Base-by-base conservation (phyloP, 2,113 vertebrate species). In the Pantherophis guttatus region DNA sequence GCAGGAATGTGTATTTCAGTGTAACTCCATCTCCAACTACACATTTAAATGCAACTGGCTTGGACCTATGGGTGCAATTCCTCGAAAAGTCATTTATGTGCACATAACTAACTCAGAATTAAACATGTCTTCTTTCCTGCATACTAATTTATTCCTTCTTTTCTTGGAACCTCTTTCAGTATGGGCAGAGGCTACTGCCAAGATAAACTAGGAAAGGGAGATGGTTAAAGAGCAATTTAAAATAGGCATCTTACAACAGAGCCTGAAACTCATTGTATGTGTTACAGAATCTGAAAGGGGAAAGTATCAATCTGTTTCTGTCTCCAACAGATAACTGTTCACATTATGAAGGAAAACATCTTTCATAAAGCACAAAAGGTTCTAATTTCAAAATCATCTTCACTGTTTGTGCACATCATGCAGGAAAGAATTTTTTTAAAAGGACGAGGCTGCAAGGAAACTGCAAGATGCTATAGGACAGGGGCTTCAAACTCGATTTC, bases 201-300 rank as follows among this genome's bases (percentile, higher is more conserved):
- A 90, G 92, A 48, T 9, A 92, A 91, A 53, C 39, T 92, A n/a
- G 88, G 44, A n/a, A 93, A 81, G 15, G 91, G 17, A 95, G 39
- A 94, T 90, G 54, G 62, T 90, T 93, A 53, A 97, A 96, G 96
- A 75, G 33, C 50, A 94, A 97, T 94, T 95, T 58, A 95, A 96
- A 97, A 96, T 39, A 93, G 93, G 94, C 91, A n/a, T 89, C 93
- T 88, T 50, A 90, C 57, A 94, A 93, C 93, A 85, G 44, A 94
- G 8, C 8, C 53, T 87, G 5, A 62, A 96, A 95, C 90, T 90
- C 92, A 93, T 92, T 65, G 48, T 87, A 94, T 93, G n/a, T 59
- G 90, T 55, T 94, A 0, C 39, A 65, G 57, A 90, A 93, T 90
- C 55, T 91, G 91, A 91, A 95, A 94, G 55, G 95, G 93, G 9